Base-by-base conservation (phyloP, 2,113 vertebrate genomes). In the Oncorhynchus keta region DNA sequence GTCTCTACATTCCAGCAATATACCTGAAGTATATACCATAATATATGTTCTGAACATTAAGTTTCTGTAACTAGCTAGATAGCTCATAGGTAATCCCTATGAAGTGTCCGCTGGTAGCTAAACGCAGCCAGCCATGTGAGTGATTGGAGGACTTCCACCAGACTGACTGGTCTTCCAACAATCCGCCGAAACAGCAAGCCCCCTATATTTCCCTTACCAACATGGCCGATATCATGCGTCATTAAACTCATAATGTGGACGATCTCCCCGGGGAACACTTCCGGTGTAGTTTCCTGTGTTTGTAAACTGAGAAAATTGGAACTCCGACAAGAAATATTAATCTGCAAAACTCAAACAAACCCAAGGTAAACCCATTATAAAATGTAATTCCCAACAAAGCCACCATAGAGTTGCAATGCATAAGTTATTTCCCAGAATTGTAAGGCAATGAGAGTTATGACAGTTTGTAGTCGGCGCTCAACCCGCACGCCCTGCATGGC, bases 271-370 rank as follows among this genome's bases (percentile, higher is more conserved):
- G 83, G 77, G 81, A 91, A 87, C 80, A 91, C 92, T 93, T 95
- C 94, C 94, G 93, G 92, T 92, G 84, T 83, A 81, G 87, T 92
- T 94, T 94, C 93, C 94, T 94, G 93, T 95, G 94, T 94, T 95
- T 93, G 92, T 95, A 95, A 95, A 94, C 93, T 93, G 93, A 89
- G 84, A 88, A 82, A 91, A 88, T 90, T 92, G 90, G 86, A 93
- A 91, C 87, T 90, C 81, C 86, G 88, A 90, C 85, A 91, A 92
- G 81, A 90, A 88, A 89, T 78, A 87, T 80, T 83, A 79, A 79
- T 73, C 83, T 20, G 5, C 74, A 49, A 67, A 83, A 75, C 71
- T 78, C 49, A 45, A 68, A 79, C 81, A 80, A 82, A 76, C 72
- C 71, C 28, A 90, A 90, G 92, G 86, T 88, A 88, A 90, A 89